Conservation (phyloP, 2,113 vertebrate species). For the Proterorhinus semilunaris region DNA sequence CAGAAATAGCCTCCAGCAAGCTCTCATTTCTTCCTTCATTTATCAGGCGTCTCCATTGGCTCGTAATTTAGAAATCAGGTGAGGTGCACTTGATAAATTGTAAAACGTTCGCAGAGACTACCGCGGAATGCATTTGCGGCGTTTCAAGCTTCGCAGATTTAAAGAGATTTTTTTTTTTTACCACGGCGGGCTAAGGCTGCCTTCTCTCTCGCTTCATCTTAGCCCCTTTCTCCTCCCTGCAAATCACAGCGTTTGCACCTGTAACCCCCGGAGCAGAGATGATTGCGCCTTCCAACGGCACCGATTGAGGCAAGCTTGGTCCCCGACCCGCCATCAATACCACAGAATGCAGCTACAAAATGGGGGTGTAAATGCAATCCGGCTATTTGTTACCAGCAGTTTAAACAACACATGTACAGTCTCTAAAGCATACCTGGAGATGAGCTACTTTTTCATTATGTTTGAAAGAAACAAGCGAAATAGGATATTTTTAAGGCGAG, state of each 20-base stretch:
- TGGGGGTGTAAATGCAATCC: background rate
- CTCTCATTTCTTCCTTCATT: constrained; percentile 22
- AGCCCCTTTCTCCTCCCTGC: constrained; percentile 35
- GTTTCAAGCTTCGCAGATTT: constrained; percentile 24
- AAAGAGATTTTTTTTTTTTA: constrained; percentile 21
- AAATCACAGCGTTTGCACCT: constrained; percentile 66
- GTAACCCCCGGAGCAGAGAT: constrained; percentile 64
- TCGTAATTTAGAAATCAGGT: constrained; percentile 37
- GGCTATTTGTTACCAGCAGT: background rate
- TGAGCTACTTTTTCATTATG: too few relatives aligned
- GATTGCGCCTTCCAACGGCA: constrained; percentile 67
- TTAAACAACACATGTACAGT: too few relatives aligned
- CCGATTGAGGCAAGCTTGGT: constrained; percentile 60
- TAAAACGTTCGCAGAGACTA: constrained; percentile 1
- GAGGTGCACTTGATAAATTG: constrained; percentile 42
- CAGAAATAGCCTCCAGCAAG: constrained; percentile 53
- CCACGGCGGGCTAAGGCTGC: constrained; percentile 19
- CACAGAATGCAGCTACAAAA: constrained; percentile 8
- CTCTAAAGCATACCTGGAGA: too few relatives aligned
- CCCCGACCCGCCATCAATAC: constrained; percentile 45
- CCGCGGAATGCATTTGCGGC: constrained; percentile 16
- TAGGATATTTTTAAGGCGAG: too few relatives aligned
- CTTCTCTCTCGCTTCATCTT: constrained; percentile 27
- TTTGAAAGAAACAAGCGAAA: too few relatives aligned
- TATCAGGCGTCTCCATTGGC: constrained; percentile 50